Conservation (phyloP, 30 jellyfish, hydroid and myxozoan species). For the Chrysaora quinquecirrha region DNA sequence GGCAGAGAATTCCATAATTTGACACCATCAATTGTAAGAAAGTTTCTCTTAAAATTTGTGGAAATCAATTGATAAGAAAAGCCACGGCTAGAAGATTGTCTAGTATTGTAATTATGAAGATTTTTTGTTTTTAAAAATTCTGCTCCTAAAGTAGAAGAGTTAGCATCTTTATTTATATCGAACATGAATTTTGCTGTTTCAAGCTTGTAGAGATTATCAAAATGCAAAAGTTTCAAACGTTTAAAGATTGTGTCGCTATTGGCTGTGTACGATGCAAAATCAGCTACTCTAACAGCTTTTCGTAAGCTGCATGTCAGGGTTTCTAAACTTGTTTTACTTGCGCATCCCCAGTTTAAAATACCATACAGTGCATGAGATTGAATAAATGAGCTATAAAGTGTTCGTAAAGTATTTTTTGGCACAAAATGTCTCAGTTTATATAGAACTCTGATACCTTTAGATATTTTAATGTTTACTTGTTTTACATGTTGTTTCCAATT, state of each 20-base stretch:
- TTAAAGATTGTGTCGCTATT: constrained; percentile 35
- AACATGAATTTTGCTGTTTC: constrained; percentile 43
- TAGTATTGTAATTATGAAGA: constrained; percentile 18
- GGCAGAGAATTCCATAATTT: constrained; percentile 45
- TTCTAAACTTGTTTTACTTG: constrained; percentile 32
- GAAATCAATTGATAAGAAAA: constrained; percentile 25
- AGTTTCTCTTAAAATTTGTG: too few relatives aligned
- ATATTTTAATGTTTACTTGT: constrained; percentile 30
- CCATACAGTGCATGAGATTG: constrained; percentile 41
- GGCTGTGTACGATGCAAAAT: constrained; percentile 32
- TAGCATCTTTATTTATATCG: constrained; percentile 11
- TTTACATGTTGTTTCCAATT: constrained; percentile 38
- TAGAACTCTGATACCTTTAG: constrained; percentile 29
- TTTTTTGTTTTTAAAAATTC: constrained; percentile 31
- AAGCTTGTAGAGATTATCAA: constrained; percentile 38
- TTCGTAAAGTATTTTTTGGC: neutral
- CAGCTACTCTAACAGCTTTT: constrained; percentile 35
- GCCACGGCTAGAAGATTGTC: constrained; percentile 16
- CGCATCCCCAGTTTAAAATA: constrained; percentile 37
- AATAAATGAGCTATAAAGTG: constrained; percentile 26
- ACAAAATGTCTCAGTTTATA: constrained; percentile 17
- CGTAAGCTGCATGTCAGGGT: constrained; percentile 21
- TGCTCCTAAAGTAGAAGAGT: constrained; percentile 1
- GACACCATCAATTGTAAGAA: too few relatives aligned
- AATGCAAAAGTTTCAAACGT: constrained; percentile 30